Percentiles rank a stretch among this genome's conserved stretches.
phyloP scores from a whole-genome alignment of 2,888 invertebrate genomes.

The Andrena minutula region DNA sequence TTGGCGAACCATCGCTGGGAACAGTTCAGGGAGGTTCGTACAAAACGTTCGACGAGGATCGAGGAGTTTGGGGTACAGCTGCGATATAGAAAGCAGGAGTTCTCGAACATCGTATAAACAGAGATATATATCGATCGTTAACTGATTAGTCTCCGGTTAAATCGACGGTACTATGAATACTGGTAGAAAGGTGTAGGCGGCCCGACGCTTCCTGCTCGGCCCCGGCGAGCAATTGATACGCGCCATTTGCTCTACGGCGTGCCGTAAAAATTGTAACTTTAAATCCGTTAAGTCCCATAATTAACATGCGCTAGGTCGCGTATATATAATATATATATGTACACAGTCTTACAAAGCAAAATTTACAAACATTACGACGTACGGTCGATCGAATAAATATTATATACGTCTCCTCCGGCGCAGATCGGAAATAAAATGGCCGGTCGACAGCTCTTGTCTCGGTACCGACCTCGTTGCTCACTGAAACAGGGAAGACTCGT shows the following conservation, averaged over 20 bases:
- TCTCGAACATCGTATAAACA: background rate
- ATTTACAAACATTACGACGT: slow-evolving; percentile 84
- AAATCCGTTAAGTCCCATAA: slow-evolving; percentile 49
- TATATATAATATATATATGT: slow-evolving; percentile 81
- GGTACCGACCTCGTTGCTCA: slow-evolving; percentile 27
- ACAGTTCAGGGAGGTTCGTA: slow-evolving; percentile 14
- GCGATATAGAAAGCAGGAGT: background rate
- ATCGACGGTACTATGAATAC: background rate
- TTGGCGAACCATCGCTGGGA: background rate
- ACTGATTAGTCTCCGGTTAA: background rate
- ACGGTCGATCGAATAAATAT: slow-evolving; percentile 80
- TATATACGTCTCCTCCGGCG: slow-evolving; percentile 53
- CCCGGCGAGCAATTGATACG: slow-evolving; percentile 35
- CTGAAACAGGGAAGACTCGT: slow-evolving; percentile 49
- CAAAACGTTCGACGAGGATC: slow-evolving; percentile 8
- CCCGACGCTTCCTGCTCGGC: slow-evolving; percentile 29
- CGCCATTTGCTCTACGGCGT: slow-evolving; percentile 41
- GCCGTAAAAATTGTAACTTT: slow-evolving; percentile 58
- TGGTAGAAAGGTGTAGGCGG: slow-evolving; percentile 18
- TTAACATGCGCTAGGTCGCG: slow-evolving; percentile 77
- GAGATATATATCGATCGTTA: background rate
- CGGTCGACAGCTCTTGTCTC: slow-evolving; percentile 22
- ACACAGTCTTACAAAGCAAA: slow-evolving; percentile 86
- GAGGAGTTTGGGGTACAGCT: slow-evolving; percentile 17
- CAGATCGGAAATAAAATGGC: slow-evolving; percentile 44